phyloP scores from a whole-genome alignment of 2,888 invertebrate genomes.

The Plagodis pulveraria region DNA sequence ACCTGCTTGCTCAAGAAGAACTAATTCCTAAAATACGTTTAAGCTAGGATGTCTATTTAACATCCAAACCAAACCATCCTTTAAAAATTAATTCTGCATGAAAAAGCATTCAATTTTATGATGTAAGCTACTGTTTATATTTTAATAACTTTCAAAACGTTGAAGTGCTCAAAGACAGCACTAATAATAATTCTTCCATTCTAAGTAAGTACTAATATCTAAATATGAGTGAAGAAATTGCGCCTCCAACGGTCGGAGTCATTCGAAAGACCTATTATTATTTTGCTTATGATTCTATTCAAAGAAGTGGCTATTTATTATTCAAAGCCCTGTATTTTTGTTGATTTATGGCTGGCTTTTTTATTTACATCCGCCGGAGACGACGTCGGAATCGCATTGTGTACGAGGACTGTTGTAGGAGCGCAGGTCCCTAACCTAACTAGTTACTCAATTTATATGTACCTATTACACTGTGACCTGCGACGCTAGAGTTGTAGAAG shows the following conservation, averaged over 20 bases:
- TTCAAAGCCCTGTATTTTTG: slow-evolving; percentile 24
- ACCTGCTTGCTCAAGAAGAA: too few species aligned
- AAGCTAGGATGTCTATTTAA: too few species aligned
- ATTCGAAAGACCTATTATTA: slow-evolving; percentile 18
- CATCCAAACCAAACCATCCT: too few species aligned
- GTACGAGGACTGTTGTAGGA: slow-evolving; percentile 27
- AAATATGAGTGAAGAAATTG: slow-evolving; percentile 8
- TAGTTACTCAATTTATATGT: too few species aligned
- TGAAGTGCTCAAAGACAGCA: slow-evolving; percentile 5
- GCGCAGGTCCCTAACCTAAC: neutral
- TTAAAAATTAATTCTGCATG: too few species aligned
- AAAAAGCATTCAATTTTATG: too few species aligned
- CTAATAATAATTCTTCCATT: neutral
- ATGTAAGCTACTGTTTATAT: too few species aligned
- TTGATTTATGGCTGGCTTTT: slow-evolving; percentile 26
- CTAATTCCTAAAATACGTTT: too few species aligned
- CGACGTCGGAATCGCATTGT: slow-evolving; percentile 14
- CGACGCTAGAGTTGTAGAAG: too few species aligned
- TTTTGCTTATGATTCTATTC: slow-evolving; percentile 26
- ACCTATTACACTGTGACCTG: too few species aligned
- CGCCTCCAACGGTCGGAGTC: slow-evolving; percentile 8
- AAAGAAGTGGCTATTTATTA: slow-evolving; percentile 24
- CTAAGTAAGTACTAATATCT: neutral
- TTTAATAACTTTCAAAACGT: neutral
- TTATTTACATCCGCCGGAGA: slow-evolving; percentile 25